Percentiles rank a stretch among this genome's conserved stretches.
Conservation (phyloP, 2,113 vertebrate genomes). For the Chunga burmeisteri region DNA sequence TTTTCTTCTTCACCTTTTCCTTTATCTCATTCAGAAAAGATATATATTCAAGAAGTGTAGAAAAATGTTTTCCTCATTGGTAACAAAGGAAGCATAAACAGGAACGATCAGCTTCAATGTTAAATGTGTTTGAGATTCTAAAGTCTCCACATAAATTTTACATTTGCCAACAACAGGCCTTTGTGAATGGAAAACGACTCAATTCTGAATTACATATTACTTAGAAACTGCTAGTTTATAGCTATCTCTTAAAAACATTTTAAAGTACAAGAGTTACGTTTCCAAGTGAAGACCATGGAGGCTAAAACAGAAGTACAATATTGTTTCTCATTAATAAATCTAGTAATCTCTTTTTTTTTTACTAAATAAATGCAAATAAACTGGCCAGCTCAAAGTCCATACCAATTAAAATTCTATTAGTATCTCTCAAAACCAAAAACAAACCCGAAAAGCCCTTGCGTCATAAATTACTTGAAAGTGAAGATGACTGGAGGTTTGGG, state of each 20-base stretch:
- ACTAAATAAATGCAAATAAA: background rate
- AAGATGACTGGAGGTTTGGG: background rate
- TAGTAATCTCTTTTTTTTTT: background rate
- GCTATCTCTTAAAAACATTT: background rate
- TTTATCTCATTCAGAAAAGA: background rate
- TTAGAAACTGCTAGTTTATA: background rate
- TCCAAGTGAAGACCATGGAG: background rate
- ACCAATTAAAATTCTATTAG: background rate
- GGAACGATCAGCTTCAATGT: background rate
- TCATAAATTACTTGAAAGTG: background rate
- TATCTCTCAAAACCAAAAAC: background rate
- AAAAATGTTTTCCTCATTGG: background rate
- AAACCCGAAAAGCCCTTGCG: background rate
- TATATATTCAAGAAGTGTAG: background rate
- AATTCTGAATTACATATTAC: background rate
- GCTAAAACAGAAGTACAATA: background rate
- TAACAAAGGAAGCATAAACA: background rate
- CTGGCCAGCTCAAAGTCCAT: background rate
- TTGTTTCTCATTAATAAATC: background rate
- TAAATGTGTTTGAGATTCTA: background rate
- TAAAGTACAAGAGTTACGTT: background rate
- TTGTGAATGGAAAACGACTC: background rate
- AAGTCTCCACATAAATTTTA: background rate
- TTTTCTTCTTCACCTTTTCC: background rate
- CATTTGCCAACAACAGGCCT: background rate